A percentile compares a stretch with the other conserved stretches of the same genome.
These are phyloP conservation scores for Gnathonemus echidnorhynchus DNA, from an alignment of 2,113 vertebrate genomes.

Conservation along the genomic window DNA sequence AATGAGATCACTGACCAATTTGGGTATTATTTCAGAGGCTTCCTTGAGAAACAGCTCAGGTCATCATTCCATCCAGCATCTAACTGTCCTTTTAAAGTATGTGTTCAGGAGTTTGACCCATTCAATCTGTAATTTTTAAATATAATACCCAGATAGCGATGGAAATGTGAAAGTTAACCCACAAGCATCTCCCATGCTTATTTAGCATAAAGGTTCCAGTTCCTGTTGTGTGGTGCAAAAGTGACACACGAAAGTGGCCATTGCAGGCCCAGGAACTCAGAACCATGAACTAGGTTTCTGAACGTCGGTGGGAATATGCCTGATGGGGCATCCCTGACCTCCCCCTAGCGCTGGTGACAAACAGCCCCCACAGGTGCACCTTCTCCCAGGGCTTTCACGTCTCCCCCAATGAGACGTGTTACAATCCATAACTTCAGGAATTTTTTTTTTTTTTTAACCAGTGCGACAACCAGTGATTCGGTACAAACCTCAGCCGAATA, in stretches of 20 bases:
- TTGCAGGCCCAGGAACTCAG: neutral
- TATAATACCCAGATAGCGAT: neutral
- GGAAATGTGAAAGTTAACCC: no score
- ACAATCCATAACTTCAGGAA: neutral
- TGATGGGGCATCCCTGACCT: constrained; percentile 5
- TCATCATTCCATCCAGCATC: neutral
- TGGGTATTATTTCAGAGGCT: neutral
- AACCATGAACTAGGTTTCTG: neutral
- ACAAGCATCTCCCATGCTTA: neutral
- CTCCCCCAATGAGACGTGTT: neutral
- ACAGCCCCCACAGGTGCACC: constrained; percentile 10
- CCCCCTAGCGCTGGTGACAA: neutral
- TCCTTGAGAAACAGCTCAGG: neutral
- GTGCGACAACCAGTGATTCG: neutral
- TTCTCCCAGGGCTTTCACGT: neutral
- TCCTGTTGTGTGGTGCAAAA: neutral
- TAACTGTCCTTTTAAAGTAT: neutral
- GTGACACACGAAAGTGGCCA: neutral
- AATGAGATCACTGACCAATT: neutral
- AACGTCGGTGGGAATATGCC: neutral
- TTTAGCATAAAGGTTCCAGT: neutral
- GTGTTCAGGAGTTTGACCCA: neutral
- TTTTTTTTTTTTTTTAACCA: neutral
- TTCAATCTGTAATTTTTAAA: neutral
- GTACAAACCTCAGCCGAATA: neutral